phyloP scores from a whole-genome alignment of 2,113 vertebrate genomes.

The Tretioscincus oriximinensis region DNA sequence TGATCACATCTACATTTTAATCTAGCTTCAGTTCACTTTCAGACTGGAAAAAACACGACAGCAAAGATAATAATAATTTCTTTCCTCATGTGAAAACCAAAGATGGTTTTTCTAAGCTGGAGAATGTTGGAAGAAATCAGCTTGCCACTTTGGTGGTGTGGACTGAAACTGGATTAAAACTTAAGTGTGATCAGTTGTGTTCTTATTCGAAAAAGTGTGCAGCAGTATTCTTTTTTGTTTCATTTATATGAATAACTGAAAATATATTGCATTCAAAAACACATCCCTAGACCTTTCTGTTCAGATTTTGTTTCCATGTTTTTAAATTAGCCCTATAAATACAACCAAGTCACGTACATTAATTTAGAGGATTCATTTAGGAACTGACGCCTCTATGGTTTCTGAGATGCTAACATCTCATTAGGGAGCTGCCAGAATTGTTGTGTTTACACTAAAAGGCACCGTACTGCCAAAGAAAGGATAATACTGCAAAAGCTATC shows the following conservation, averaged over 20 bases:
- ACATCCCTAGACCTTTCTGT: not conserved
- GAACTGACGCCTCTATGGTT: not conserved
- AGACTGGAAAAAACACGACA: too few species aligned
- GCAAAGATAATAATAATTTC: too few species aligned
- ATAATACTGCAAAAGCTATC: not conserved
- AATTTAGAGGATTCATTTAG: conserved; percentile 1
- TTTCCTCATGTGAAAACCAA: too few species aligned
- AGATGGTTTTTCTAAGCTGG: too few species aligned
- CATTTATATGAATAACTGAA: not conserved
- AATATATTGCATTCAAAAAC: not conserved
- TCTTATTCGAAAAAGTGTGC: not conserved
- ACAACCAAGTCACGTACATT: not conserved
- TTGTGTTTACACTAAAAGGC: not conserved
- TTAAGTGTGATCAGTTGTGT: too few species aligned
- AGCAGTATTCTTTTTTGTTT: too few species aligned
- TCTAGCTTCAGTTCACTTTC: too few species aligned
- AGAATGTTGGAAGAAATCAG: too few species aligned
- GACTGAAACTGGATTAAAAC: too few species aligned
- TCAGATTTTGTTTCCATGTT: not conserved
- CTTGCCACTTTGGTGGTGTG: too few species aligned
- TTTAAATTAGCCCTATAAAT: not conserved
- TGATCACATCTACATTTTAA: too few species aligned
- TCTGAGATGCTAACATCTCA: conserved; percentile 2
- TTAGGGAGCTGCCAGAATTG: not conserved
- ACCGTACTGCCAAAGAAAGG: not conserved